Evolutionary conservation across 2,113 vertebrate genomes (phyloP).

Genomic region (Tetraodon nigroviridis): DNA sequence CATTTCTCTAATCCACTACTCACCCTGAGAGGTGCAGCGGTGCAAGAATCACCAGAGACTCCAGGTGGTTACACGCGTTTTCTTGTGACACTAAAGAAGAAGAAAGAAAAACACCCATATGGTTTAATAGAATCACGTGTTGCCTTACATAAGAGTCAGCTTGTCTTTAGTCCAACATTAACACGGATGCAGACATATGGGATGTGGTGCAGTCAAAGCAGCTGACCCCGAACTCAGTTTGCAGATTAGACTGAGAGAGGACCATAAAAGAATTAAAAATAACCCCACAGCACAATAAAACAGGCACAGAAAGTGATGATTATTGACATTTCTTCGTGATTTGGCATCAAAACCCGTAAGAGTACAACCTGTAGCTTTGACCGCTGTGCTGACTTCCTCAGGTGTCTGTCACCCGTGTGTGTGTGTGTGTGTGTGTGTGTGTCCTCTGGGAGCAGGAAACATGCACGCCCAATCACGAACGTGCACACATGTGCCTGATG

Average conservation of each 20-base stretch:
- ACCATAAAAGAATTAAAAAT: neutral
- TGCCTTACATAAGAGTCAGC: conserved; percentile 31
- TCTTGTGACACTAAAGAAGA: neutral
- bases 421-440: neutral
- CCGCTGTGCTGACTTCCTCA: too few relatives aligned
- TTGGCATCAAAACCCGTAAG: too few relatives aligned
- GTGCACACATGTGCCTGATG: neutral
- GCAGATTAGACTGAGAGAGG: conserved; percentile 41
- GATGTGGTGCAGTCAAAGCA: conserved; percentile 19
- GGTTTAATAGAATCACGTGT: conserved; percentile 32
- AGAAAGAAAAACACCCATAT: neutral
- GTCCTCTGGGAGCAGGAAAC: neutral
- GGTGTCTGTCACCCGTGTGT: too few relatives aligned
- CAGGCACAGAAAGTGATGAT: neutral
- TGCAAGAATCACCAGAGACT: neutral
- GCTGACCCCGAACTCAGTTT: conserved; percentile 21
- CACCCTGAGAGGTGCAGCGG: neutral
- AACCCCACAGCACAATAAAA: neutral
- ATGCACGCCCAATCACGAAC: neutral
- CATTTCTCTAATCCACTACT: too few relatives aligned
- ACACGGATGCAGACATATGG: conserved; percentile 40
- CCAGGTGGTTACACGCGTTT: neutral
- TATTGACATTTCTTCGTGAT: too few relatives aligned
- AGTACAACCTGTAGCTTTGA: too few relatives aligned
- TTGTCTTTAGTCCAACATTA: conserved; percentile 25